A percentile compares a stretch with the other conserved stretches of the same genome.
Conservation (phyloP, 2,888 invertebrate genomes). For the Caenorhabditis sulstoni region DNA sequence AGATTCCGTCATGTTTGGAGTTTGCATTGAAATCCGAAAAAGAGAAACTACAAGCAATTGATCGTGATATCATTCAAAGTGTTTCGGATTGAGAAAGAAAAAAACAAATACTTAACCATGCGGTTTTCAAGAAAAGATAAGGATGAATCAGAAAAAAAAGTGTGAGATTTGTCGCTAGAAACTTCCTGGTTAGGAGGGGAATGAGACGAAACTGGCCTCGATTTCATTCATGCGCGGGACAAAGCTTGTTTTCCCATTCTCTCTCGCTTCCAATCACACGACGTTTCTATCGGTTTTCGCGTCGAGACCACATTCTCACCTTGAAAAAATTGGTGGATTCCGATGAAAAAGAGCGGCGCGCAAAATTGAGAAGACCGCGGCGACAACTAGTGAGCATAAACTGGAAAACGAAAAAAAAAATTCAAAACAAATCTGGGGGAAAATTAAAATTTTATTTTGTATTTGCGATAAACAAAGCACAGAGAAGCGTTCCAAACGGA, state of each 20-base stretch:
- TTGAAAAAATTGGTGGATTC: slow-evolving; percentile 44
- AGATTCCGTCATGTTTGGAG: too few relatives aligned
- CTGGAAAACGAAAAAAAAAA: slow-evolving; percentile 14
- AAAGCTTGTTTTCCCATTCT: slow-evolving; percentile 12
- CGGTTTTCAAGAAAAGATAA: too few relatives aligned
- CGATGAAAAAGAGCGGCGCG: slow-evolving; percentile 16
- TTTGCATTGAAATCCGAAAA: too few relatives aligned
- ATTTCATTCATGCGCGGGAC: slow-evolving; percentile 1
- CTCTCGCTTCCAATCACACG: not conserved
- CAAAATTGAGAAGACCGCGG: slow-evolving; percentile 9
- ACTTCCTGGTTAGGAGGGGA: slow-evolving; percentile 16
- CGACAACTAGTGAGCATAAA: slow-evolving; percentile 34
- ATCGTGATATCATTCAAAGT: too few relatives aligned
- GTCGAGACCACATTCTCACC: slow-evolving; percentile 39
- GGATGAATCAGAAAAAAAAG: too few relatives aligned
- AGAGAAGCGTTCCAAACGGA: too few relatives aligned
- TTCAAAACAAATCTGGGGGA: too few relatives aligned
- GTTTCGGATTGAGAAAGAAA: too few relatives aligned
- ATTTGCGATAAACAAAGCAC: too few relatives aligned
- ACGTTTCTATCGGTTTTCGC: slow-evolving; percentile 1
- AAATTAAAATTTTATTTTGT: too few relatives aligned
- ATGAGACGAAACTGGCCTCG: not conserved
- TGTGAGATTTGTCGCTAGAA: not conserved
- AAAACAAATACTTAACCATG: too few relatives aligned
- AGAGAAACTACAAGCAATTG: too few relatives aligned